phyloP scores from a whole-genome alignment of 1,140 invertebrate genomes.

The Cydia strobilella region DNA sequence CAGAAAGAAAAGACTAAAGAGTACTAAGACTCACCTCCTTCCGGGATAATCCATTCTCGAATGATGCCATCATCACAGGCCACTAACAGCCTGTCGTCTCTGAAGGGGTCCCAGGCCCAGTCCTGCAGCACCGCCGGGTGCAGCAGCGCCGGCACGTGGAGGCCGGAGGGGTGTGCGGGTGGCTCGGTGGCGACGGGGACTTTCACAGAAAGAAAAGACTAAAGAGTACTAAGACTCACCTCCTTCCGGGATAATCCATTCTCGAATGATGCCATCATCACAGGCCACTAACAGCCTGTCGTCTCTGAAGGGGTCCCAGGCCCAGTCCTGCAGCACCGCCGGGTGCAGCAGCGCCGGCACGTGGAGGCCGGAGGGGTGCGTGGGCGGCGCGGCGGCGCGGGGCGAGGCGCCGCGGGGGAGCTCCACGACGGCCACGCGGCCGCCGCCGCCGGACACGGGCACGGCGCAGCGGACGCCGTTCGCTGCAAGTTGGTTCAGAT shows the following conservation, averaged over 20 bases:
- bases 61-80: constrained; percentile 96
- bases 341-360: constrained; percentile 87
- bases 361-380: constrained; percentile 64
- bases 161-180: constrained; percentile 80
- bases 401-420: constrained; percentile 83
- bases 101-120: constrained; percentile 96
- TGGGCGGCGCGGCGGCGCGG: constrained; percentile 85
- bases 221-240: no score
- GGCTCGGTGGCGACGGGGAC: constrained; percentile 84
- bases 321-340: constrained; percentile 94
- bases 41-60: constrained; percentile 90
- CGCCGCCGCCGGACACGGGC: constrained; percentile 92
- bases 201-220: no score
- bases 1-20: no score
- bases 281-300: constrained; percentile 91
- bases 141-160: constrained; percentile 80
- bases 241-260: constrained; percentile 89
- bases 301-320: constrained; percentile 95
- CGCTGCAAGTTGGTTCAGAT: no score
- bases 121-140: constrained; percentile 94
- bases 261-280: constrained; percentile 93
- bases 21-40: constrained; percentile 67
- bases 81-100: constrained; percentile 88
- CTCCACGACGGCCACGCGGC: constrained; percentile 93
- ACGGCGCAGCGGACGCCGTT: constrained; percentile 93